Base-by-base conservation (phyloP, 2,797 vertebrate genomes). In the Cheracebus regulus region DNA sequence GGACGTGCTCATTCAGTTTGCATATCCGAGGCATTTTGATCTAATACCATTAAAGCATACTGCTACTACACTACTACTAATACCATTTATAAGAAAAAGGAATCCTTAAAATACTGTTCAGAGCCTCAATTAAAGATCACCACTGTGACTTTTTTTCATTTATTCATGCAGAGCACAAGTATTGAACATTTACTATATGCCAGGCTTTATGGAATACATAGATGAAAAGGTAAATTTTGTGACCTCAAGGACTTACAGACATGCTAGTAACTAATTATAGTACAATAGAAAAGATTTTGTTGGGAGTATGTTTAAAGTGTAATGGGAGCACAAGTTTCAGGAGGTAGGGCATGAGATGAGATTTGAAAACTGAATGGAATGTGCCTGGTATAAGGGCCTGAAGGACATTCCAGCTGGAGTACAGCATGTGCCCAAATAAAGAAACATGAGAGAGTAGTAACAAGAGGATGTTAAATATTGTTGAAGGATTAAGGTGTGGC, bases 61-160 rank as follows among this genome's bases (percentile, higher is more conserved):
- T 94, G 39, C 36, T 76, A 41, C 73, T 44, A 24, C 57, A 48
- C 41, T 70, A 46, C 33, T 90, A 50, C 9, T 92, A 44, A 36
- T 94, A 92, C 19, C 0, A 14, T 87, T 86, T 96, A n/a, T 86
- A 97, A 57, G 44, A 88, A 95, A 96, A 88, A 80, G 9, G 20
- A 82, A 64, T 82, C 41, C 70, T 46, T 83, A 93, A 79, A 39
- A 48, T 92, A 36, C n/a, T 90, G 6, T 91, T 93, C 95, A 46
- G 50, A 41, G 12, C 22, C 82, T 85, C 13, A 64, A 7, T 88
- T 95, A 90, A 80, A 10, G n/a, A 22, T 84, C 48, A 28, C 48
- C 26, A 20, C 9, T 84, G 2, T 67, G 33, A 5, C 20, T 52
- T 55, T 83, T 95, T 79, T 41, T 13, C 24, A 17, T 90, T 93